phyloP scores from a whole-genome alignment of 2,113 vertebrate species.

The Erinaceus europaeus region DNA sequence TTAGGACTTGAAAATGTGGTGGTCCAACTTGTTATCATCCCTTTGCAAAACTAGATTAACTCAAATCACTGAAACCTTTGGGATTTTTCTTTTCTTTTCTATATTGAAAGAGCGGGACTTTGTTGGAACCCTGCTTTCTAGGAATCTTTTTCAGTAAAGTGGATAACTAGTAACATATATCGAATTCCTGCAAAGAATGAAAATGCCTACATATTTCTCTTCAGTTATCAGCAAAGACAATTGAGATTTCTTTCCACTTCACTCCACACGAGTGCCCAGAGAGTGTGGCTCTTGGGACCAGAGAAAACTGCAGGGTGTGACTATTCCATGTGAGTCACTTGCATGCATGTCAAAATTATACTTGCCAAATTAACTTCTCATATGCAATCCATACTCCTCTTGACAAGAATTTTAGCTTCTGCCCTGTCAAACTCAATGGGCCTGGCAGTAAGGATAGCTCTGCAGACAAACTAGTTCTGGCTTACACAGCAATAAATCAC shows the following conservation, averaged over 20 bases:
- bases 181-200: neutral
- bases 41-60: neutral
- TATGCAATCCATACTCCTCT: neutral
- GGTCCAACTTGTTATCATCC: neutral
- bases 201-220: neutral
- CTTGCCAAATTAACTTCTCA: constrained; percentile 47
- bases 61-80: neutral
- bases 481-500: constrained; percentile 55
- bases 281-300: neutral
- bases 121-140: neutral
- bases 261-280: neutral
- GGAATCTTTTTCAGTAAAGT: neutral
- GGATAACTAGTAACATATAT: neutral
- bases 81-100: neutral
- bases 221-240: neutral
- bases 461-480: constrained; percentile 51
- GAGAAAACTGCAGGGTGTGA: neutral
- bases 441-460: constrained; percentile 53
- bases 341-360: constrained; percentile 13
- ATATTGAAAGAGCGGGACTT: neutral
- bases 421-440: constrained; percentile 59
- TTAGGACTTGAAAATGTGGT: neutral
- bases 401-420: constrained; percentile 63
- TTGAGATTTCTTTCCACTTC: neutral
- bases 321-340: neutral